A percentile compares a stretch with the other conserved stretches of the same genome.
Conservation (phyloP, 2,113 vertebrate genomes). For the Craseonycteris thonglongyai region DNA sequence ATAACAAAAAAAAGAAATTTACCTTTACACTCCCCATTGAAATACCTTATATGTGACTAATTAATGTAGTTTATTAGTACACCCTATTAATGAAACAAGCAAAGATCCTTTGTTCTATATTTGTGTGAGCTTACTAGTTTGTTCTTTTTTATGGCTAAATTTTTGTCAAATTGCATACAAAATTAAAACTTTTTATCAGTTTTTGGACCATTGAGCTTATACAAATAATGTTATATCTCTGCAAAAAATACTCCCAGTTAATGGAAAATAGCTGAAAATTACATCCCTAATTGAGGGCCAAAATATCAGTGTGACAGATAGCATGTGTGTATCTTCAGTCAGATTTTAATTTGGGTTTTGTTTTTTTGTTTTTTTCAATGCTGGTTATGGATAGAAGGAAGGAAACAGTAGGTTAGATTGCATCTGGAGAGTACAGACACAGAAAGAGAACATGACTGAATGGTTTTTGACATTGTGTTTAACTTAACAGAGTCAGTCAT, state of each 20-base stretch:
- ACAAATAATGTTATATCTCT: neutral
- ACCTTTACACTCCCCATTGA: neutral
- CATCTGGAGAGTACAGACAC: neutral
- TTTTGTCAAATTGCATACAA: neutral
- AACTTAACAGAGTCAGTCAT: neutral
- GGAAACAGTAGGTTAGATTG: neutral
- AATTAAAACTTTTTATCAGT: slow-evolving; percentile 18
- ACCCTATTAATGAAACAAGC: neutral
- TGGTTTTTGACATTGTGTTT: neutral
- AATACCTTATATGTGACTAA: neutral
- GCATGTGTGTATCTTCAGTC: neutral
- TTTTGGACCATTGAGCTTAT: neutral
- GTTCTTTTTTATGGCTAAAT: slow-evolving; percentile 1
- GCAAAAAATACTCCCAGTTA: neutral
- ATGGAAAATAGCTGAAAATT: neutral
- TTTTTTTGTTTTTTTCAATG: neutral
- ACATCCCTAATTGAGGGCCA: neutral
- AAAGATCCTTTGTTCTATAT: neutral
- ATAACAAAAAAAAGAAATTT: neutral
- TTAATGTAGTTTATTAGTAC: neutral
- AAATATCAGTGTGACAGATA: neutral
- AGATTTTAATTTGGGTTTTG: neutral
- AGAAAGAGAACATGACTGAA: neutral
- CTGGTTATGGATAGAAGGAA: neutral
- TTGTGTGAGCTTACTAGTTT: neutral